Evolutionary conservation across 2,113 vertebrate species (phyloP), one percentile per base, ranked within the genome.

Genomic region (Epinephelus lanceolatus): DNA sequence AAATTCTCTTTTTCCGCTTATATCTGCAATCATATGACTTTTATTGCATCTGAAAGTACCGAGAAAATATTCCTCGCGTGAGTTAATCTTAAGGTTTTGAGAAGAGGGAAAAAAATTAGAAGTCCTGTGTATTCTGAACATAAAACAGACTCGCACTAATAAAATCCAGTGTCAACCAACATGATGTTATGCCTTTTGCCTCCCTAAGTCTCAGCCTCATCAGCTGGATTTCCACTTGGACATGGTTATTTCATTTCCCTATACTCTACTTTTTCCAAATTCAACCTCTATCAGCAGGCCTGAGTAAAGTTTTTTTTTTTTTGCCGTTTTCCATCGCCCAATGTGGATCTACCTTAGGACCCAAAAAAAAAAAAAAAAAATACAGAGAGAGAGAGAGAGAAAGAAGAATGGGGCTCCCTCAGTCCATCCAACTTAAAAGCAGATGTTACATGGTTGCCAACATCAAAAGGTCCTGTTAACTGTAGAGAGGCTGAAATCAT

Each of bases 371-470:
- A 23, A 70, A 68, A 69, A 76, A 78, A 30, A n/a, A n/a, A n/a
- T n/a, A 30, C 27, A 30, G 42, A 11, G n/a, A 70, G 18, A 40
- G 9, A 40, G 14, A 13, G 8, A 17, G 69, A 60, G 17, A 17
- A 57, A 5, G 86, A 33, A 77, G 2, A 77, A 66, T 47, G 68
- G 75, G 69, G 56, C 55, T 85, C 53, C 52, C 73, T 70, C 80
- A 74, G 71, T 78, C 65, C 66, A 70, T 62, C 73, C 33, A 88
- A 90, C 87, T 86, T 88, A 83, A 92, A 95, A 94, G 92, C 94
- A 95, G 91, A 94, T 96, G 95, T 94, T 89, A 90, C 61, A 88
- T 88, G 85, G 86, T 87, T 92, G 88, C 84, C 88, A 92, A 94
- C 93, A 95, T 95, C 89, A 95, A 94, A 94, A 89, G 77, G 61